phyloP scores from a whole-genome alignment of 2,888 invertebrate genomes.

The Poecilobothrus nobilitatus region DNA sequence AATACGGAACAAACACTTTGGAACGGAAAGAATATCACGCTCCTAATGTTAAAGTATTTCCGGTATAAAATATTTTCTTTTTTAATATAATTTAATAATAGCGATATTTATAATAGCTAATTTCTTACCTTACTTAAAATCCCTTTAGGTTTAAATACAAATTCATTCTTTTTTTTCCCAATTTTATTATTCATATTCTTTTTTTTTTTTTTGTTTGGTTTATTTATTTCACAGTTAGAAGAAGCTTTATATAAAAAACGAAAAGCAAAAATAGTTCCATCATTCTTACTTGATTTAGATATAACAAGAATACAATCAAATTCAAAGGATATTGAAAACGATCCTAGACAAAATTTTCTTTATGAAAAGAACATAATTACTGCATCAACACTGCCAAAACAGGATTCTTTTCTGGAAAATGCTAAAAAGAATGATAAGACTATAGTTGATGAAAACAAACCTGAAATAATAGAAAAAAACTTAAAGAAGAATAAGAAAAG shows the following conservation, averaged over 20 bases:
- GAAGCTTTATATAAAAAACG: slow-evolving; percentile 24
- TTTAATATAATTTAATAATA: too few species aligned
- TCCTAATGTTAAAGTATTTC: too few species aligned
- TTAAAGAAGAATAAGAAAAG: slow-evolving; percentile 13
- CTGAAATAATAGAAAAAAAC: slow-evolving; percentile 24
- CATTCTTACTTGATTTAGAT: slow-evolving; percentile 30
- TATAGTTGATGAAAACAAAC: background rate
- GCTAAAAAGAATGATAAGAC: background rate
- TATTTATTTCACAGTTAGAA: slow-evolving; percentile 13
- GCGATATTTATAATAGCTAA: too few species aligned
- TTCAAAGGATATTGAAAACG: slow-evolving; percentile 33
- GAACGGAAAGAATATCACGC: too few species aligned
- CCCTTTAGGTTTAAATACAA: too few species aligned
- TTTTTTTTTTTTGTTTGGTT: background rate
- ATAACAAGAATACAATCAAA: slow-evolving; percentile 36
- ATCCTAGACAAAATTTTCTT: slow-evolving; percentile 32
- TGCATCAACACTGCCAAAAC: slow-evolving; percentile 27
- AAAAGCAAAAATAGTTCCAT: slow-evolving; percentile 25
- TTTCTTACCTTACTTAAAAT: too few species aligned
- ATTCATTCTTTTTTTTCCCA: too few species aligned
- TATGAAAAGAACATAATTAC: slow-evolving; percentile 32
- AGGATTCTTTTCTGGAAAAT: background rate
- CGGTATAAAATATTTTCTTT: too few species aligned
- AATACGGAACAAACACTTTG: too few species aligned
- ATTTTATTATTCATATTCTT: too few species aligned